Evolutionary conservation across 2,888 invertebrate species (phyloP).

Genomic region (Dynastes hyllus): DNA sequence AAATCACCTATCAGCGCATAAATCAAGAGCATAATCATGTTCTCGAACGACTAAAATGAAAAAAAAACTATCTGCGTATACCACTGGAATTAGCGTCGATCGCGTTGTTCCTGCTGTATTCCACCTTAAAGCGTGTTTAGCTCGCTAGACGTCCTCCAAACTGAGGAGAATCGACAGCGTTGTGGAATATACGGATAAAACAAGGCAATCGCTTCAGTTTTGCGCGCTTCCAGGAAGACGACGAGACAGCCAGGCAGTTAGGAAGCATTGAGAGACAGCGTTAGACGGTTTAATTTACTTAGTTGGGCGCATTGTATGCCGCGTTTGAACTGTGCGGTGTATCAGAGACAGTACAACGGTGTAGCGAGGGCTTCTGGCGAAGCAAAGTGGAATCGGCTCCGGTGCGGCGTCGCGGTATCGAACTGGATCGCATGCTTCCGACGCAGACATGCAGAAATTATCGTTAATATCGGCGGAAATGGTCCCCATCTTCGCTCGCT

Average conservation of each 20-base stretch:
- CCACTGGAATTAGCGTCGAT: conserved; percentile 10
- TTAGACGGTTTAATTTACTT: conserved; percentile 36
- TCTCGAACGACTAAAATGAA: background rate
- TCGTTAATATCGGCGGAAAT: background rate
- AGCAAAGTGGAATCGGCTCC: background rate
- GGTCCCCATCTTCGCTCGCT: background rate
- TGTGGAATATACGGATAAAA: background rate
- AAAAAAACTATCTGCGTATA: background rate
- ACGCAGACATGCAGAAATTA: conserved; percentile 28
- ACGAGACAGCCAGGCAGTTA: background rate
- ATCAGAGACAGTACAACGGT: background rate
- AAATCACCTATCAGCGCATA: no score
- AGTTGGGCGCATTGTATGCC: conserved; percentile 4
- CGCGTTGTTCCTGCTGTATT: conserved; percentile 10
- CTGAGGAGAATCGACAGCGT: no score
- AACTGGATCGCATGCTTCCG: background rate
- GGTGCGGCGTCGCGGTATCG: background rate
- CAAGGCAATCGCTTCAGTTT: background rate
- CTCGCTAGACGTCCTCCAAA: background rate
- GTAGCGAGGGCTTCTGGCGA: background rate
- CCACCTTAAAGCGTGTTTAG: background rate
- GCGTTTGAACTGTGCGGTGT: conserved; percentile 7
- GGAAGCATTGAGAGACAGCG: background rate
- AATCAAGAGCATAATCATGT: background rate
- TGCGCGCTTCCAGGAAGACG: background rate